Base-by-base conservation (phyloP, 2,113 vertebrate genomes). In the Hemibagrus wyckioides region DNA sequence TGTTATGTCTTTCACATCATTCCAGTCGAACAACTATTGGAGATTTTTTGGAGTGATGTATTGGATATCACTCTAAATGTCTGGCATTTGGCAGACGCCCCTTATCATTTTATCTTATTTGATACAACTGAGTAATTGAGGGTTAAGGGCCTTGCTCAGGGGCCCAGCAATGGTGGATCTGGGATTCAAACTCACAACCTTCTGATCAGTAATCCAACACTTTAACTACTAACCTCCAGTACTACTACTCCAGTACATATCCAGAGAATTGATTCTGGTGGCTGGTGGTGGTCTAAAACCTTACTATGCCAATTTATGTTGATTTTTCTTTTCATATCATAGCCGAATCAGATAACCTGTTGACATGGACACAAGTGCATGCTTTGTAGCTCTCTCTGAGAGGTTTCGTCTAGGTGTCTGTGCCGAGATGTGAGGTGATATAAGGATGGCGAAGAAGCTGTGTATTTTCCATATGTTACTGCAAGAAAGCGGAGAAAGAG, bases 381-480 rank as follows among this genome's bases (percentile, higher is more conserved):
- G 52, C 9, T 79, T 52, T 79, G 19, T 77, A n/a, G 23, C 44
- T 85, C 3, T 81, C 28, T 33, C 54, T 71, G 28, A 65, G 56
- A 88, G 52, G 56, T 39, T 41, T 82, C 44, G 41, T 48, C 33
- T 86, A 6, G 39, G 69, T 82, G 79, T 28, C 56, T 82, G 67
- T 54, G 17, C 15, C 10, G 59, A 85, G 50, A 50, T 25, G 41
- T 36, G 83, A 73, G 63, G 73, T 81, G 82, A 80, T 71, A 54
- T 80, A 75, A 67, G 54, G 36, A 54, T 76, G 9, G 50, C 14
- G 44, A 84, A 56, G 57, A 61, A 76, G 56, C 56, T 56, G 57
- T 25, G 44, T 65, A 63, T 85, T 86, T 59, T 77, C 57, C 48
- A 33, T 33, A 28, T 76, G 61, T 85, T 76, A 82, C 36, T 59